These are phyloP conservation scores for Eueides isabella DNA, from an alignment of 1,140 invertebrate species.

Conservation along the genomic window DNA sequence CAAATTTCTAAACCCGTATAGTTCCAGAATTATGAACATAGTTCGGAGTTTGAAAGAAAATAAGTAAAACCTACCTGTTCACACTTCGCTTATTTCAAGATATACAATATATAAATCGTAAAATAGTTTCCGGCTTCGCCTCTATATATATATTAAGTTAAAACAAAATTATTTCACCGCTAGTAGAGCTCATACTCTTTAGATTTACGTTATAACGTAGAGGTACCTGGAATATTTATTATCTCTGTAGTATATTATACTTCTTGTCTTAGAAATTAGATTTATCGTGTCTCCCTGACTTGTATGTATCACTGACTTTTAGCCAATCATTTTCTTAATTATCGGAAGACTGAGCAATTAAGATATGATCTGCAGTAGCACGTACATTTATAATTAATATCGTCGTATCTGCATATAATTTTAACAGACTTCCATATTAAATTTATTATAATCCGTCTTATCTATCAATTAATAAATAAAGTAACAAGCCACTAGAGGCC, in stretches of 20 bases:
- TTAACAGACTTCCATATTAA: neutral
- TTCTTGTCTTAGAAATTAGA: too few species aligned
- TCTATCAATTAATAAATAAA: neutral
- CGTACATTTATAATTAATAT: neutral
- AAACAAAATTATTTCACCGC: too few species aligned
- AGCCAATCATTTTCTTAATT: neutral
- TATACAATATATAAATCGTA: neutral
- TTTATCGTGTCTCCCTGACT: too few species aligned
- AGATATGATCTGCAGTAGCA: constrained; percentile 1
- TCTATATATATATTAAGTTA: too few species aligned
- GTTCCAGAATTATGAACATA: too few species aligned
- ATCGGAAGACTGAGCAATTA: neutral
- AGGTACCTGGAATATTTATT: neutral
- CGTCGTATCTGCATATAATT: neutral
- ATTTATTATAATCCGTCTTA: constrained; percentile 1
- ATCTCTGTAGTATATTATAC: neutral
- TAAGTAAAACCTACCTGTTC: too few species aligned
- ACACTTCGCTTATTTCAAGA: too few species aligned
- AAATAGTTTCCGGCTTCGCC: neutral
- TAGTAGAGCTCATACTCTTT: too few species aligned
- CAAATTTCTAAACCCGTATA: too few species aligned
- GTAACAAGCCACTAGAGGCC: constrained; percentile 21
- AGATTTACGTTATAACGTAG: too few species aligned
- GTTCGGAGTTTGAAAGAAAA: too few species aligned
- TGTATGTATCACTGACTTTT: neutral